phyloP scores from a whole-genome alignment of 2,113 vertebrate species.

The Myrmecophaga tridactyla region DNA sequence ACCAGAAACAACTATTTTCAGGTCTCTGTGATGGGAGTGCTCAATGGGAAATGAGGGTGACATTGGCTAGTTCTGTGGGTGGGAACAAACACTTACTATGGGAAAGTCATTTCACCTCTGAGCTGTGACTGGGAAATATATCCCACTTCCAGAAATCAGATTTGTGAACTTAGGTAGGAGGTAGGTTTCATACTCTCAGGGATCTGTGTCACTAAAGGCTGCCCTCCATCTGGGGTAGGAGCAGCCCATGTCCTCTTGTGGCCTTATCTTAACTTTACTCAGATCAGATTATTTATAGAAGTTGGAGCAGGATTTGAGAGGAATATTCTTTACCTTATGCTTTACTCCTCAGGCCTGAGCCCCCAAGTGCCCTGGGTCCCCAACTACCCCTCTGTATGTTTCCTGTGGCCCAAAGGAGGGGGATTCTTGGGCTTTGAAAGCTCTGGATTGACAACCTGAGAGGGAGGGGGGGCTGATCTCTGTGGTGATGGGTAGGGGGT shows the following conservation, averaged over 20 bases:
- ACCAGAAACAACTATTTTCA: background rate
- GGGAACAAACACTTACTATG: background rate
- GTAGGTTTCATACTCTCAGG: background rate
- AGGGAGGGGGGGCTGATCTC: background rate
- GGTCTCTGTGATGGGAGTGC: background rate
- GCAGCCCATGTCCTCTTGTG: background rate
- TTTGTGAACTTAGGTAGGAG: background rate
- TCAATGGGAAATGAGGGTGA: background rate
- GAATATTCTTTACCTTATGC: background rate
- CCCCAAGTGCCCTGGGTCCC: background rate
- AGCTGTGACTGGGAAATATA: background rate
- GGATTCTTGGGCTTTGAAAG: background rate
- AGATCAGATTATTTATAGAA: slow-evolving; percentile 1
- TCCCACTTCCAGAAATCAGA: background rate
- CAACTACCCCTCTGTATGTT: background rate
- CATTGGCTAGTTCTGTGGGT: background rate
- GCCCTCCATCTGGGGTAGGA: background rate
- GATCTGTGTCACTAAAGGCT: background rate
- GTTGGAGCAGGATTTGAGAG: background rate
- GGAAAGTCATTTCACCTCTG: background rate
- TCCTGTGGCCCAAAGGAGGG: background rate
- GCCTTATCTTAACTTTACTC: background rate
- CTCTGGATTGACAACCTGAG: background rate
- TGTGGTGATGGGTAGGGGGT: background rate
- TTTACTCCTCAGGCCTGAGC: background rate